Base-by-base conservation (phyloP, 2,113 vertebrate species). In the Cichladusa arquata region DNA sequence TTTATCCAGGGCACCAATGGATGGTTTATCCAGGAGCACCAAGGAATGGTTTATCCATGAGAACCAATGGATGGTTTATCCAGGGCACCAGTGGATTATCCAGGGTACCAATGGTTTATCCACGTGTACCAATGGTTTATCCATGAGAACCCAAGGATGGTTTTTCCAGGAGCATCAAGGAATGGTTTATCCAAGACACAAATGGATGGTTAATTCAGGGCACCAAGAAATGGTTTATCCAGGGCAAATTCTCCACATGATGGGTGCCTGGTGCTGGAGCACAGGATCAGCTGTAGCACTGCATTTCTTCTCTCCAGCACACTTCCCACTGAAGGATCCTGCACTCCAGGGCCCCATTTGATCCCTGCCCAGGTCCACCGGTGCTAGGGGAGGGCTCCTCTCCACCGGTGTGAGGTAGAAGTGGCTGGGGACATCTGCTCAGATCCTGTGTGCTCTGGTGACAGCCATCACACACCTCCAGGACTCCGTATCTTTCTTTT, bases 371-470 rank as follows among this genome's bases (percentile, higher is more conserved):
- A 1, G 42, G 18, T 42, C 57, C 20, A 20, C 6, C 26, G 0
- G 0, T 34, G 19, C 23, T 3, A 67, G 42, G 40, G 19, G 5
- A 53, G 22, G 6, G 15, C 51, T 70, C 5, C 19, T 45, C 42
- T 66, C 17, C 42, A 38, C 26, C 4, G 0, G 2, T 2, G 17
- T 11, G 81, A 34, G 47, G 60, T 44, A 74, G 69, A 56, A 29
- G 47, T 1, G 6, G 28, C 19, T 33, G 23, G 44, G 31, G 42
- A 34, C 0, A 0, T n/a, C 28, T 85, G 50, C 50, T 82, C 44
- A 44, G 36, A 48, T 12, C 24, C 42, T 20, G 11, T 31, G 57
- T 64, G n/a, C 16, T 17, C 4, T 22, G 19, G 9, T 74, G 62
- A 70, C 70, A 81, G 29, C 23, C 25, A 58, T n/a, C 88, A 72